phyloP scores from a whole-genome alignment of 1,140 invertebrate species.

The Catajapyx aquilonaris region DNA sequence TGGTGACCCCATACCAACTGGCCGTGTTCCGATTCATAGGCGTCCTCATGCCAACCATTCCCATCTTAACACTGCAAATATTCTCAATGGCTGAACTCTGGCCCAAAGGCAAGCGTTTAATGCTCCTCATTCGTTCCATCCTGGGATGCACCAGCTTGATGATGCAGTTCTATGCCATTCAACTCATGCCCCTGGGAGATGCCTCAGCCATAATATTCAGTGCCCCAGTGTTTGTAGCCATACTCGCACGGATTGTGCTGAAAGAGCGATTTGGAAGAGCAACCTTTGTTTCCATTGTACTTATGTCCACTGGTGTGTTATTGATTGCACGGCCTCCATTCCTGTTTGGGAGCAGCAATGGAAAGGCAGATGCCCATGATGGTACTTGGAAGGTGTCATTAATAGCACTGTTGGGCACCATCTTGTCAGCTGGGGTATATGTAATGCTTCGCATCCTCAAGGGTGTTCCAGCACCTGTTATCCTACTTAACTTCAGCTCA shows the following conservation, averaged over 20 bases:
- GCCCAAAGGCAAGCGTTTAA: constrained; percentile 39
- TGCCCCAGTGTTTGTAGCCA: constrained; percentile 74
- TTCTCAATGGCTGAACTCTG: constrained; percentile 53
- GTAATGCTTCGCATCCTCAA: neutral
- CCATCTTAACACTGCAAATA: constrained; percentile 59
- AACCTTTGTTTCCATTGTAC: constrained; percentile 53
- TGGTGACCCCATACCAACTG: constrained; percentile 61
- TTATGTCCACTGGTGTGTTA: constrained; percentile 64
- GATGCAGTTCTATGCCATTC: constrained; percentile 71
- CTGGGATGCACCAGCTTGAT: constrained; percentile 68
- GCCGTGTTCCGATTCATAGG: constrained; percentile 62
- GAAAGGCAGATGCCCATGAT: too few species aligned
- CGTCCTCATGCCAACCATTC: constrained; percentile 56
- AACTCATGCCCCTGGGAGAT: constrained; percentile 71
- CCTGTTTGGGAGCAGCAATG: too few species aligned
- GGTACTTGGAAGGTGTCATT: neutral
- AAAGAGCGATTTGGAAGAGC: constrained; percentile 74
- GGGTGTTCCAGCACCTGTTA: neutral
- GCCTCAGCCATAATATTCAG: constrained; percentile 81
- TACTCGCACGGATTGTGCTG: constrained; percentile 69
- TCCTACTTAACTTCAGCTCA: neutral
- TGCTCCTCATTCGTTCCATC: constrained; percentile 44
- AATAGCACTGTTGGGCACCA: neutral
- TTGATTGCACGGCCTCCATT: constrained; percentile 49
- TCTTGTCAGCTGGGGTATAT: neutral